A percentile compares a stretch with the other conserved stretches of the same genome.
These are phyloP conservation scores for Allophyes oxyacanthae DNA, from an alignment of 2,888 invertebrate species.

Conservation along the genomic window DNA sequence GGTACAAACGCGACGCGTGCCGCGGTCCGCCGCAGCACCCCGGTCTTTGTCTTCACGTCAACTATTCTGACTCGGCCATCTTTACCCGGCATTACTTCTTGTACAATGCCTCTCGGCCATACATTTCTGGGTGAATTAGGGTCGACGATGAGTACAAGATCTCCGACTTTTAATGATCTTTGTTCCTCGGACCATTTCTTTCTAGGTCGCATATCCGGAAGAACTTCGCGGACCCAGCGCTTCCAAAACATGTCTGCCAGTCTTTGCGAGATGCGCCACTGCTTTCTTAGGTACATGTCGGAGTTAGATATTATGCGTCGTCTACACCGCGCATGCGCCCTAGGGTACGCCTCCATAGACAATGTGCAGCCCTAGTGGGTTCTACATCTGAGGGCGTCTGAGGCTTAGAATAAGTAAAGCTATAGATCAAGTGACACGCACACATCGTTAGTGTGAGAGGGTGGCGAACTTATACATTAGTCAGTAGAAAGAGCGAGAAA, in stretches of 20 bases:
- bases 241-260: conserved; percentile 37
- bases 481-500: too few species aligned
- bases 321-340: too few species aligned
- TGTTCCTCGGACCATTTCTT: conserved; percentile 19
- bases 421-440: too few species aligned
- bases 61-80: conserved; percentile 4
- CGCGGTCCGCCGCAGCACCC: conserved; percentile 1
- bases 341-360: too few species aligned
- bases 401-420: too few species aligned
- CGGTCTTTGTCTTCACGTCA: conserved; percentile 2
- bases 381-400: too few species aligned
- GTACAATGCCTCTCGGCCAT: conserved; percentile 1
- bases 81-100: background rate
- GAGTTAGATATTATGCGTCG: too few species aligned
- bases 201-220: conserved; percentile 34
- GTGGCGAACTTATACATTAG: too few species aligned
- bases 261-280: conserved; percentile 35
- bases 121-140: conserved; percentile 4
- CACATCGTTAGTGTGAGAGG: too few species aligned
- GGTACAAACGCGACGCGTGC: conserved; percentile 2
- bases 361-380: too few species aligned
- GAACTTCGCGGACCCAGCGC: conserved; percentile 27
- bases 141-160: conserved; percentile 16
- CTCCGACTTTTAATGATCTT: conserved; percentile 15
- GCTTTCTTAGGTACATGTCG: conserved; percentile 25